Evolutionary conservation across 2,888 invertebrate genomes (phyloP).

Genomic region (Eupithecia dodoneata): DNA sequence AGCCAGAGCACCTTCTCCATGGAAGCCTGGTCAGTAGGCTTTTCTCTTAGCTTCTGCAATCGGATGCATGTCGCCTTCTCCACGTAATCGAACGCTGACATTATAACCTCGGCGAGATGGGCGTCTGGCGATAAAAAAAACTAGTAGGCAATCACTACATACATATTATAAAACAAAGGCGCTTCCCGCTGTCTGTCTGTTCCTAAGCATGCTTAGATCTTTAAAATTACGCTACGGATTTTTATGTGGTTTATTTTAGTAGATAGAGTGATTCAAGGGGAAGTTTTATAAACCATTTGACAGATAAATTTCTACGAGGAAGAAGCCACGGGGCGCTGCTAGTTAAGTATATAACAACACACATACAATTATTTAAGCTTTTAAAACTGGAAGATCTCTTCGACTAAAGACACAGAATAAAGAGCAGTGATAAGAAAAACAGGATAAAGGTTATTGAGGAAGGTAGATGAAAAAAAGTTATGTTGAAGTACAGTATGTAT

Average conservation of each 20-base stretch:
- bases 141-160: too few relatives aligned
- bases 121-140: slow-evolving; percentile 47
- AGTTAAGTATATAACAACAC: too few relatives aligned
- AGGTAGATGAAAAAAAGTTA: not conserved
- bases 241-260: too few relatives aligned
- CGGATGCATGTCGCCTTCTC: slow-evolving; percentile 74
- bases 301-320: too few relatives aligned
- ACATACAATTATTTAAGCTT: not conserved
- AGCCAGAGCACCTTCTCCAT: slow-evolving; percentile 68
- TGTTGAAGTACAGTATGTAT: not conserved
- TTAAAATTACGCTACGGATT: too few relatives aligned
- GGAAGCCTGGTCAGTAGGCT: slow-evolving; percentile 65
- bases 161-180: too few relatives aligned
- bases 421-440: not conserved
- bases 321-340: too few relatives aligned
- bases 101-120: slow-evolving; percentile 61
- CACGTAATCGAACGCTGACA: slow-evolving; percentile 70
- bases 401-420: not conserved
- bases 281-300: too few relatives aligned
- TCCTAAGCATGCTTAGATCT: too few relatives aligned
- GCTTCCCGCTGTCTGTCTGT: too few relatives aligned
- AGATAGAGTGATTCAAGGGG: too few relatives aligned
- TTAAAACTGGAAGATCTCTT: not conserved
- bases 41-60: slow-evolving; percentile 68
- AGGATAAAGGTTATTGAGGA: not conserved